A percentile compares a stretch with the other conserved stretches of the same genome.
Evolutionary conservation across 2,888 invertebrate species (phyloP).

Genomic region (Phaonia tiefii): DNA sequence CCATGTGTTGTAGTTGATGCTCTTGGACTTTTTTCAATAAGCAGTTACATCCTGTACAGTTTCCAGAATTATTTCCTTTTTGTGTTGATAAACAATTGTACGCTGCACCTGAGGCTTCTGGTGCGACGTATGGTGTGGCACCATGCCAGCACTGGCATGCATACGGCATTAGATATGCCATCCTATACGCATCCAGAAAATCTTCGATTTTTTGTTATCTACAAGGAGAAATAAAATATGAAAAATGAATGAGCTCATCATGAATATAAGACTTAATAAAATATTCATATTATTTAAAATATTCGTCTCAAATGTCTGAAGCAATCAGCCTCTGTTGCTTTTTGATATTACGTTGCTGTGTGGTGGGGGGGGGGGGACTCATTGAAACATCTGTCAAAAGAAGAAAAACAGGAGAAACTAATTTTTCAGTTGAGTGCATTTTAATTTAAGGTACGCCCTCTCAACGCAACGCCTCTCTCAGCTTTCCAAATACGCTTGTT

Average conservation of each 20-base stretch:
- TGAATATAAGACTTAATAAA: background rate
- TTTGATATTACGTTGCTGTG: constrained; percentile 28
- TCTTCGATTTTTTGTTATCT: background rate
- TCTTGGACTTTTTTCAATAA: constrained; percentile 68
- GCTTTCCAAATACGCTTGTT: constrained; percentile 1
- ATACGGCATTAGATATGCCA: constrained; percentile 77
- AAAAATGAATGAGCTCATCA: constrained; percentile 1
- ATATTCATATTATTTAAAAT: constrained; percentile 28
- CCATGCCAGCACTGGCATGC: constrained; percentile 76
- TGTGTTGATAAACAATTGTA: too few species aligned
- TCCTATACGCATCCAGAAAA: constrained; percentile 62
- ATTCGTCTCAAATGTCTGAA: constrained; percentile 1
- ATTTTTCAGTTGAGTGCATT: constrained; percentile 80
- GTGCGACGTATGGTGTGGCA: constrained; percentile 76
- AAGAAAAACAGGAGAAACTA: constrained; percentile 76
- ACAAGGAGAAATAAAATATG: constrained; percentile 45
- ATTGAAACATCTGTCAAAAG: constrained; percentile 73
- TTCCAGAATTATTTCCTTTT: too few species aligned
- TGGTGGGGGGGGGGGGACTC: constrained; percentile 69
- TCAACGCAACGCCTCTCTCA: constrained; percentile 29
- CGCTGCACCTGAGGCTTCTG: constrained; percentile 64
- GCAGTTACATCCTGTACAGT: constrained; percentile 60
- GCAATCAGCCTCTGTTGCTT: background rate
- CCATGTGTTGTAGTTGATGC: constrained; percentile 55
- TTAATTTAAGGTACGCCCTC: constrained; percentile 77